phyloP scores from a whole-genome alignment of 2,113 vertebrate species.

The Pollachius pollachius region DNA sequence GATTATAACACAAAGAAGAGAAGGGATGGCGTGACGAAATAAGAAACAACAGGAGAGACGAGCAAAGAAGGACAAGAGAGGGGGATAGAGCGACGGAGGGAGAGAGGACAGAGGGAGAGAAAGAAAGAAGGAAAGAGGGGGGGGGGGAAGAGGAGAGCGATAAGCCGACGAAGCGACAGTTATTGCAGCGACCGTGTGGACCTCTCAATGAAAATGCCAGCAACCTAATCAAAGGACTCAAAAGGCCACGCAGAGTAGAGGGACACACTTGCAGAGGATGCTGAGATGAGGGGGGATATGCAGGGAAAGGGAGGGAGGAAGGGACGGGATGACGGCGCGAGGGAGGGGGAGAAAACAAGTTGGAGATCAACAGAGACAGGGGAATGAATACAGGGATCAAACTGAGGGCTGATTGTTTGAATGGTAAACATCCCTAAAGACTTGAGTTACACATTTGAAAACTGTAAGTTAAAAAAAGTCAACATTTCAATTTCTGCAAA shows the following conservation, averaged over 20 bases:
- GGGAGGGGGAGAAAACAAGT: not conserved
- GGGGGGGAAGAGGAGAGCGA: conserved; percentile 20
- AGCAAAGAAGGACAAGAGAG: conserved; percentile 22
- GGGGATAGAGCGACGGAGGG: conserved; percentile 39
- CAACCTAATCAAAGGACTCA: conserved; percentile 67
- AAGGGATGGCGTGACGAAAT: conserved; percentile 15
- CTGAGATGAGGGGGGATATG: not conserved
- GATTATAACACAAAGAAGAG: conserved; percentile 3
- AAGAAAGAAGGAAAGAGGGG: not conserved
- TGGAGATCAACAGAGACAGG: not conserved
- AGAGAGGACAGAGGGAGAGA: not conserved
- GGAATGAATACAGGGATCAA: not conserved
- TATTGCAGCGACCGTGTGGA: conserved; percentile 66
- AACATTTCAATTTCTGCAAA: no score
- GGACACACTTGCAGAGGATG: not conserved
- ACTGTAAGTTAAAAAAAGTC: no score
- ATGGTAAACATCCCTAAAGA: no score
- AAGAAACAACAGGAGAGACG: conserved; percentile 6
- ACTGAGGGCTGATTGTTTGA: no score
- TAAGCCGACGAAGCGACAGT: conserved; percentile 51
- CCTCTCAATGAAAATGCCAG: conserved; percentile 72
- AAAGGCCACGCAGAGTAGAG: conserved; percentile 42
- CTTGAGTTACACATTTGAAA: no score
- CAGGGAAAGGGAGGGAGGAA: conserved; percentile 7
- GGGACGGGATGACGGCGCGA: conserved; percentile 15